Evolutionary conservation across 2,797 vertebrate species (phyloP).

Genomic region (Masticophis lateralis): DNA sequence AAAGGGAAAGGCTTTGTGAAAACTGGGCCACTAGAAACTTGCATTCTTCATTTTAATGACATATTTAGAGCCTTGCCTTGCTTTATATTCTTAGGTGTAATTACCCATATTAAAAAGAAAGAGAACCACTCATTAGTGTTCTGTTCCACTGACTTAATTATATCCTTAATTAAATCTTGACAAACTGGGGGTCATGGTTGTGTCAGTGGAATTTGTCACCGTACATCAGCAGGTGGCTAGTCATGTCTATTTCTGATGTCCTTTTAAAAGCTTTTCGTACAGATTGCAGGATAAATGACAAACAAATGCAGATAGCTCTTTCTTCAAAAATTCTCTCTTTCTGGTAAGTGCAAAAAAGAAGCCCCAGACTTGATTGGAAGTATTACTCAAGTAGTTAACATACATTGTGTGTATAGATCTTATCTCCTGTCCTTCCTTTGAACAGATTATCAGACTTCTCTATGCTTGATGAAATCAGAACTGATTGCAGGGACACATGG

Average conservation of each 20-base stretch:
- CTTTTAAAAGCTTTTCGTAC: conserved; percentile 67
- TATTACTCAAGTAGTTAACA: not conserved
- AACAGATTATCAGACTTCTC: not conserved
- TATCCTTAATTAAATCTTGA: conserved; percentile 84
- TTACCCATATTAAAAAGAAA: conserved; percentile 69
- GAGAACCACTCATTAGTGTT: conserved; percentile 77
- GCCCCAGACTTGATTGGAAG: not conserved
- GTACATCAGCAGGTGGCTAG: conserved; percentile 88
- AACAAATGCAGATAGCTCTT: not conserved
- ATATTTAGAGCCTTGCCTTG: conserved; percentile 55
- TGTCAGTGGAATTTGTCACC: conserved; percentile 82
- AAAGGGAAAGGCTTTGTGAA: conserved; percentile 38
- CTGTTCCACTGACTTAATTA: conserved; percentile 85
- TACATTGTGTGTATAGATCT: not conserved
- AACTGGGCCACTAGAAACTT: conserved; percentile 22
- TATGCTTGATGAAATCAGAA: not conserved
- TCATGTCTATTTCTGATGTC: conserved; percentile 85
- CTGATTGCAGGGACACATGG: not conserved
- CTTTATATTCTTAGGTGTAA: conserved; percentile 75
- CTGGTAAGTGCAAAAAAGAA: not conserved
- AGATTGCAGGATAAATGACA: conserved; percentile 37
- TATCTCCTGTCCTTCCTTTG: not conserved
- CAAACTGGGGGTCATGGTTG: conserved; percentile 79
- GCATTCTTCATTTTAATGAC: conserved; percentile 65
- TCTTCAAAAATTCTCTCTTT: not conserved